Conservation (phyloP, 2,113 vertebrate species). For the Nanger granti region DNA sequence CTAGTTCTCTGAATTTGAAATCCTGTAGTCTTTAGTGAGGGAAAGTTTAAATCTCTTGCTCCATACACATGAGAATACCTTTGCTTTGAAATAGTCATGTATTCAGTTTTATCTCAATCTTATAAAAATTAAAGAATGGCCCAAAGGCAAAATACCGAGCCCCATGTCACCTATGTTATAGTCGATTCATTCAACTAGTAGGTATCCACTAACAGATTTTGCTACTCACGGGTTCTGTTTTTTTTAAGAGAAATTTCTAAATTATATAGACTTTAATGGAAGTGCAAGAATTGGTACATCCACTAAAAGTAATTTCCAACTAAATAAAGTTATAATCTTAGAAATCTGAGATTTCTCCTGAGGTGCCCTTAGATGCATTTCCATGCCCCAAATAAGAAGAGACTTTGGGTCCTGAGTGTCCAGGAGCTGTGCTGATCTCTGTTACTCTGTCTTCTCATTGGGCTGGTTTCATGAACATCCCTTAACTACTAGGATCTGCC, state of each 20-base stretch:
- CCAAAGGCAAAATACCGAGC: neutral
- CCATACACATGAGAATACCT: neutral
- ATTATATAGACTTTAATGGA: neutral
- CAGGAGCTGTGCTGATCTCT: neutral
- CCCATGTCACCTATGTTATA: neutral
- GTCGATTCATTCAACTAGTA: neutral
- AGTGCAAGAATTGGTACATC: neutral
- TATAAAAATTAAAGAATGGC: neutral
- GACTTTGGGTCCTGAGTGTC: neutral
- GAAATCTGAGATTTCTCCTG: neutral
- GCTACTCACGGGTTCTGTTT: neutral
- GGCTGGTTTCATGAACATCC: neutral
- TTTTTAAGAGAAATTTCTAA: slow-evolving; percentile 22
- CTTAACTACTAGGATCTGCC: neutral
- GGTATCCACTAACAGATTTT: neutral
- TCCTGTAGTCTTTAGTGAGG: neutral
- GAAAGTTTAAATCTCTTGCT: neutral
- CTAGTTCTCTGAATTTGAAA: neutral
- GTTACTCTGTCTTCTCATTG: neutral
- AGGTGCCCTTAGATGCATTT: neutral
- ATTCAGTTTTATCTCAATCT: slow-evolving; percentile 1
- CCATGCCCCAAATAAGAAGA: neutral
- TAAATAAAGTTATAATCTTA: neutral
- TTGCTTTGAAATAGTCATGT: neutral
- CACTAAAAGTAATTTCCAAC: neutral